These are phyloP conservation scores for Hypselothyrea guttata DNA, from an alignment of 2,888 invertebrate species.

Conservation along the genomic window DNA sequence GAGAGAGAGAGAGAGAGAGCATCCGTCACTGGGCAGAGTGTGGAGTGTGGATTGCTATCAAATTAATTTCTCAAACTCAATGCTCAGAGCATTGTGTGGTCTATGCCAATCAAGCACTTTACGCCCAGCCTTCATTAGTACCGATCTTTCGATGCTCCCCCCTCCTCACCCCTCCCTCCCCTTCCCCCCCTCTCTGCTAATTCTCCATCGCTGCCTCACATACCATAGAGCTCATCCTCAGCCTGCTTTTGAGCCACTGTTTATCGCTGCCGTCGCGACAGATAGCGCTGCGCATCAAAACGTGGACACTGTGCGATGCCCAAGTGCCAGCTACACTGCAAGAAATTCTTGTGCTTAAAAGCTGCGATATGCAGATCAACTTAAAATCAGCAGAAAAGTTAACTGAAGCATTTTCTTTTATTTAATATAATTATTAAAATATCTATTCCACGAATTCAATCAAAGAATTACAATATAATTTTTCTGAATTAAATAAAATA, in stretches of 20 bases:
- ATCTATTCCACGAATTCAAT: too few relatives aligned
- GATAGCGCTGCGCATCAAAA: conserved; percentile 52
- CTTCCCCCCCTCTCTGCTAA: too few relatives aligned
- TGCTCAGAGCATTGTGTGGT: conserved; percentile 59
- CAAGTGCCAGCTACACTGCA: conserved; percentile 14
- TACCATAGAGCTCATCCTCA: neutral
- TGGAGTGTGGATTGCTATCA: conserved; percentile 52
- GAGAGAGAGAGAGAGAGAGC: too few relatives aligned
- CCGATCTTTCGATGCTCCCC: conserved; percentile 1
- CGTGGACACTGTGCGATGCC: neutral
- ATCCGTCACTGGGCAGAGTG: too few relatives aligned
- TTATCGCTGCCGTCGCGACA: conserved; percentile 43
- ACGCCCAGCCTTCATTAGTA: conserved; percentile 72
- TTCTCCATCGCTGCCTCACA: too few relatives aligned
- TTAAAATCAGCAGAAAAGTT: neutral
- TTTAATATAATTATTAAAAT: too few relatives aligned
- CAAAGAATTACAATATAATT: too few relatives aligned
- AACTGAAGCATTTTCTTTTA: too few relatives aligned
- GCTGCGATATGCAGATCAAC: neutral
- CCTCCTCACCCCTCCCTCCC: neutral
- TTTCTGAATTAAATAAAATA: too few relatives aligned
- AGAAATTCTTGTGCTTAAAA: neutral
- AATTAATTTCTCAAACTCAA: conserved; percentile 60
- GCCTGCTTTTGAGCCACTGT: conserved; percentile 35
- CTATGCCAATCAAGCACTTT: conserved; percentile 78